These are phyloP conservation scores for Pasiphila rectangulata DNA, from an alignment of 2,888 invertebrate genomes.

Conservation along the genomic window DNA sequence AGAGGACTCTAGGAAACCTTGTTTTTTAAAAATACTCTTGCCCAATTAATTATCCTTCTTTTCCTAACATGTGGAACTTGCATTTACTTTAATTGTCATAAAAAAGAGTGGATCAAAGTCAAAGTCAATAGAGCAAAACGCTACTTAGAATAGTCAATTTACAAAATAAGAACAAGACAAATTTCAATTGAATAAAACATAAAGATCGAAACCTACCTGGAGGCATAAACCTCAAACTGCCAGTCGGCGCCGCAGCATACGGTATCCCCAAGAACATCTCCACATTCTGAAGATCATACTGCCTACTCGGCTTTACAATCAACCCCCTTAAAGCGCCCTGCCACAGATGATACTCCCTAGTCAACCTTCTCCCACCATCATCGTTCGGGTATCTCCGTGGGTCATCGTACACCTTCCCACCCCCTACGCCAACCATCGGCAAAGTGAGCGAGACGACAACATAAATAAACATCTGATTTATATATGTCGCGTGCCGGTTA, in stretches of 20 bases:
- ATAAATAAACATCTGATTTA: slow-evolving; percentile 78
- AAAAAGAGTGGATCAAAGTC: no score
- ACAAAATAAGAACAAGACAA: not conserved
- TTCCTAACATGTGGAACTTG: no score
- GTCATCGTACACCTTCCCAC: slow-evolving; percentile 59
- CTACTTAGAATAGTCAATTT: no score
- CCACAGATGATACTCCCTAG: slow-evolving; percentile 82
- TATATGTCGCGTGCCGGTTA: slow-evolving; percentile 69
- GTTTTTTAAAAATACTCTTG: no score
- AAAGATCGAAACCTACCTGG: slow-evolving; percentile 83
- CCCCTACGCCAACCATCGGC: slow-evolving; percentile 66
- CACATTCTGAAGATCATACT: slow-evolving; percentile 83
- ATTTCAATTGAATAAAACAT: no score
- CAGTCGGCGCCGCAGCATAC: slow-evolving; percentile 90
- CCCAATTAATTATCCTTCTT: no score
- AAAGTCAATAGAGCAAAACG: no score
- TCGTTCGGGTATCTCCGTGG: slow-evolving; percentile 56
- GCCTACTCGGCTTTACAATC: slow-evolving; percentile 83
- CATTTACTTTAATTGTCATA: no score
- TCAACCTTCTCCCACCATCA: slow-evolving; percentile 67
- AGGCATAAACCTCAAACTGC: slow-evolving; percentile 90
- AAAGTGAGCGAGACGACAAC: slow-evolving; percentile 69
- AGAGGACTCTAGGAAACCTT: no score
- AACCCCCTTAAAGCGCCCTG: slow-evolving; percentile 86
- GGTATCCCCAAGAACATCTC: slow-evolving; percentile 90